phyloP scores from a whole-genome alignment of 2,888 invertebrate genomes.

The Pasiphila rectangulata region DNA sequence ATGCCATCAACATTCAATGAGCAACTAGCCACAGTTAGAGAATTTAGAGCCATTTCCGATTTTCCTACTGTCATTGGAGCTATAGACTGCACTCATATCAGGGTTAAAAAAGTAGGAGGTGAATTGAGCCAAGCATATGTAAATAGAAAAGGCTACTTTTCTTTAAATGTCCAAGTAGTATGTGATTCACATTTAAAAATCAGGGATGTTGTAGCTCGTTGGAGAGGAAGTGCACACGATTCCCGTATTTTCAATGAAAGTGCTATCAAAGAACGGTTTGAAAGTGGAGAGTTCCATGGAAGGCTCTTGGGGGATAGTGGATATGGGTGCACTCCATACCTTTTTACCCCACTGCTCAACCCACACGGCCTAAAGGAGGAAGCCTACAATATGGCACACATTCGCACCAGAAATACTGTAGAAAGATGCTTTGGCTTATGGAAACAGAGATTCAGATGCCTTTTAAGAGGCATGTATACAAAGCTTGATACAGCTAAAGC shows the following conservation, averaged over 20 bases:
- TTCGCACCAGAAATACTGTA: constrained; percentile 4
- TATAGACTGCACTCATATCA: not conserved
- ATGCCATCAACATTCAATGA: too few species aligned
- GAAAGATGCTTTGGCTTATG: constrained; percentile 14
- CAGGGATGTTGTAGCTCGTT: not conserved
- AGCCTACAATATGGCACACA: constrained; percentile 11
- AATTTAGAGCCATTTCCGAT: too few species aligned
- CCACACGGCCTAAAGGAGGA: constrained; percentile 6
- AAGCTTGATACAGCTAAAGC: not conserved
- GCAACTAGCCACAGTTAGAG: too few species aligned
- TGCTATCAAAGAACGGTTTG: not conserved
- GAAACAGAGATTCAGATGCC: constrained; percentile 7
- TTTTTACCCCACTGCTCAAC: constrained; percentile 15
- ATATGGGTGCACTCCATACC: constrained; percentile 10
- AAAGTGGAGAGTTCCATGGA: constrained; percentile 1
- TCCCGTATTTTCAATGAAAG: constrained; percentile 1
- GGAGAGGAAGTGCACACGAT: constrained; percentile 6
- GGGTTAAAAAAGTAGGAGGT: constrained; percentile 1
- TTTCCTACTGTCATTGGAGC: not conserved
- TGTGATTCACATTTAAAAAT: constrained; percentile 3
- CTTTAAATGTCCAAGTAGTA: constrained; percentile 5
- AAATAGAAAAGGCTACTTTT: constrained; percentile 9
- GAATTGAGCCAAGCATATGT: not conserved
- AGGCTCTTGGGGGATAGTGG: constrained; percentile 6
- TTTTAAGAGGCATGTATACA: not conserved